A percentile compares a stretch with the other conserved stretches of the same genome.
phyloP scores from a whole-genome alignment of 2,113 vertebrate species.

The Rafetus swinhoei region DNA sequence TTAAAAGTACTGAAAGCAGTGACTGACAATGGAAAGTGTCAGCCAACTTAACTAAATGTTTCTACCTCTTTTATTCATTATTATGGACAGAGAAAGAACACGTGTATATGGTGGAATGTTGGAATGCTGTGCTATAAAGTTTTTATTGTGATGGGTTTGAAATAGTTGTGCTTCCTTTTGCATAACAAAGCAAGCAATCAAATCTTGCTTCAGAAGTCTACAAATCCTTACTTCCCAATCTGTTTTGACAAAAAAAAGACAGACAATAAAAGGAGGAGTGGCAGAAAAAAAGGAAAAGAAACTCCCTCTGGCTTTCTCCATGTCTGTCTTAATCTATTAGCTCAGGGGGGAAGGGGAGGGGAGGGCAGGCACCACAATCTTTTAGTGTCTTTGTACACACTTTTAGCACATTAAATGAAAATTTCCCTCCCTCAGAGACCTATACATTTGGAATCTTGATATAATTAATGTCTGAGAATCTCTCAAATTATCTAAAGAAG shows the following conservation, averaged over 20 bases:
- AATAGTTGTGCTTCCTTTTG: background rate
- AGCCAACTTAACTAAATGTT: background rate
- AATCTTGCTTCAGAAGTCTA: background rate
- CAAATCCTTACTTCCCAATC: background rate
- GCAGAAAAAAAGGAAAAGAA: background rate
- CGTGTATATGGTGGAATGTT: background rate
- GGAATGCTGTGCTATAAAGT: background rate
- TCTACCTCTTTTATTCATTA: background rate
- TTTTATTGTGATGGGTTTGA: background rate
- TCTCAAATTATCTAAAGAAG: background rate
- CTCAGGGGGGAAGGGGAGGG: background rate
- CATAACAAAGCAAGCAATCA: background rate
- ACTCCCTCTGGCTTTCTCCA: background rate
- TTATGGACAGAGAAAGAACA: background rate
- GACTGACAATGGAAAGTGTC: background rate
- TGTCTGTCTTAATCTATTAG: background rate
- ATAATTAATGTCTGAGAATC: background rate
- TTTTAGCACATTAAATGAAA: background rate
- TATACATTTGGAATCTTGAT: too few relatives aligned
- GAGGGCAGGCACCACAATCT: background rate
- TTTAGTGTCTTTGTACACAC: background rate
- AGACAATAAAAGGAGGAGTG: background rate
- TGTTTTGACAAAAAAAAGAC: background rate
- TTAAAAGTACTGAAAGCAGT: background rate
- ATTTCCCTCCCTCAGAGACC: too few relatives aligned